Base-by-base conservation (phyloP, 1,140 invertebrate genomes). In the Scaptomyza hsui region DNA sequence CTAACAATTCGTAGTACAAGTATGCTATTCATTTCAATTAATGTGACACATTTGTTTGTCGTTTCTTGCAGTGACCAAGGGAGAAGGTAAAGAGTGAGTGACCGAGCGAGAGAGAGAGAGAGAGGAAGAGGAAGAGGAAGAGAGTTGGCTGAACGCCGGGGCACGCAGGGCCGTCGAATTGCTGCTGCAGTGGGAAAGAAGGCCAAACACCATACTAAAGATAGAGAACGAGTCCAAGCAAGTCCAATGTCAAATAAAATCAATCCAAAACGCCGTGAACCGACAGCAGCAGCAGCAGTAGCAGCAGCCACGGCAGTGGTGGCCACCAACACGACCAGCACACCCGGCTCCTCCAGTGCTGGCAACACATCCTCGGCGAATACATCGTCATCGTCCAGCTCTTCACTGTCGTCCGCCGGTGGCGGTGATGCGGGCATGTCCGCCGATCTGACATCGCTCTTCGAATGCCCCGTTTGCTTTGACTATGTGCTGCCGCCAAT, bases 401-500 rank as follows among this genome's bases (percentile, higher is more conserved):
- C 90, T 7, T 91, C 90, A 48, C 55, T 90, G 61, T 91, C 90
- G 62, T 91, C 89, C 73, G 89, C 89, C 63, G 89, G 89, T 56
- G 90, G 90, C 73, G 90, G 89, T 82, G 90, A 91, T 90, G 90
- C 93, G 65, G 93, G 93, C 71, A 93, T 95, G 92, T 95, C 96
- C 29, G 95, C 96, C 74, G 98, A 99, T 91, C 92, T 99, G 85
- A 97, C 98, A 35, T 97, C 96, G 63, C 93, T 99, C 15, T 99
- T 99, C 92, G 99, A 99, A 92, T 99, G 99, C 93, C 99, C 99
- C 9, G 99, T 99, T 51, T 99, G 99, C 92, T 99, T 99, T 92
- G 99, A 99, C 92, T 99, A 99, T 94, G 99, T 99, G 63, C 93
- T 99, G 82, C 99, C 99, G 60, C 99, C 99, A 13, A 99, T 97